Conservation (phyloP, 92 coral and sea anemone species). For the Hydrozoanthus gracilis region DNA sequence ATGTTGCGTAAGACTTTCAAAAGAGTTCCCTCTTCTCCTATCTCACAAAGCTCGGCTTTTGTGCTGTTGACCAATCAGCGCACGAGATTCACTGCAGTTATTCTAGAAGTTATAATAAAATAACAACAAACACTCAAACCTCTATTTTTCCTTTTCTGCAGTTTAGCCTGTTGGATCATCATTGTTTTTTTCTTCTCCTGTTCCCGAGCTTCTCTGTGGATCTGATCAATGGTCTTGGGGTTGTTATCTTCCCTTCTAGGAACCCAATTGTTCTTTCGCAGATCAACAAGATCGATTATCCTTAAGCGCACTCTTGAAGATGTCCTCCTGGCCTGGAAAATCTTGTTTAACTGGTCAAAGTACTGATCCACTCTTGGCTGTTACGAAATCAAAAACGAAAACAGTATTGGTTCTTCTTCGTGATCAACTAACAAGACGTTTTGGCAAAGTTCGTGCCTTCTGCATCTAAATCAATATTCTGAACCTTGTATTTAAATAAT, state of each 20-base stretch:
- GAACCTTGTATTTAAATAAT: too few species aligned
- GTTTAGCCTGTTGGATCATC: conserved; percentile 64
- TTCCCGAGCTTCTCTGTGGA: conserved; percentile 93
- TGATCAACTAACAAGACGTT: too few species aligned
- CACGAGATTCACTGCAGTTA: too few species aligned
- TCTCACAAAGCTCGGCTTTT: too few species aligned
- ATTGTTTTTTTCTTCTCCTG: conserved; percentile 70
- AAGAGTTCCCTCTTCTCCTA: too few species aligned
- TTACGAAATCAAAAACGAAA: not conserved
- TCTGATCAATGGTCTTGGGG: conserved; percentile 97
- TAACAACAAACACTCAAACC: conserved; percentile 30
- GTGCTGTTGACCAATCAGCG: too few species aligned
- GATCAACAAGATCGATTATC: conserved; percentile 91
- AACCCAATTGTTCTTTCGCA: conserved; percentile 86
- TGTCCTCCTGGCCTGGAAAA: conserved; percentile 71
- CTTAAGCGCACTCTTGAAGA: conserved; percentile 89
- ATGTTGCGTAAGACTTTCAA: too few species aligned
- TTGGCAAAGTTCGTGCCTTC: too few species aligned
- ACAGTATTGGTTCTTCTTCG: too few species aligned
- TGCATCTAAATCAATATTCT: too few species aligned
- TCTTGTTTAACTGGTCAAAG: conserved; percentile 83
- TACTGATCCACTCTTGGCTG: conserved; percentile 95
- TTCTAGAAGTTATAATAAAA: too few species aligned
- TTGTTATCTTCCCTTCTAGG: conserved; percentile 92
- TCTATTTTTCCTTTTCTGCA: conserved; percentile 60